Evolutionary conservation across 2,797 vertebrate genomes (phyloP).

Genomic region (Vespertilio murinus): DNA sequence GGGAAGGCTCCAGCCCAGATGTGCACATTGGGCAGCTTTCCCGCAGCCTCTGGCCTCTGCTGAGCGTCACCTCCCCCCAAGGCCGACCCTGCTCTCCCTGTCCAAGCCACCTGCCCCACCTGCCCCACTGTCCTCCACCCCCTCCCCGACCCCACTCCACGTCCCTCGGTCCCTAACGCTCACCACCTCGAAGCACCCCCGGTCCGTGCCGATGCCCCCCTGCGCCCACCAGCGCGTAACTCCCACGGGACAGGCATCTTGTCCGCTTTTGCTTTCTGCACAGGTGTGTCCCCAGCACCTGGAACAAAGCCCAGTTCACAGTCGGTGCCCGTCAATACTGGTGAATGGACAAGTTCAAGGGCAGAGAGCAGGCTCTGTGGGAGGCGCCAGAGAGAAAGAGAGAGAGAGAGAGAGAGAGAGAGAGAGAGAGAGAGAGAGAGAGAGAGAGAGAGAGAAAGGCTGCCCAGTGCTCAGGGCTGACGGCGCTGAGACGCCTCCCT

Average conservation of each 20-base stretch:
- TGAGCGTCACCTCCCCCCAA: fast-evolving
- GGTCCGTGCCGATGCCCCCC: fast-evolving
- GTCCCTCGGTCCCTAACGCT: fast-evolving
- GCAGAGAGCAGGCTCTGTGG: background rate
- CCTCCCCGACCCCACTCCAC: too few relatives aligned
- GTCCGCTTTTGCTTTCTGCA: background rate
- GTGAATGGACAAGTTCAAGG: background rate
- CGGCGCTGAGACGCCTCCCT: too few relatives aligned
- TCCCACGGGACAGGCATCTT: fast-evolving
- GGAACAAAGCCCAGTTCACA: background rate
- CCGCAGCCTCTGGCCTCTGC: background rate
- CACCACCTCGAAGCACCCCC: fast-evolving
- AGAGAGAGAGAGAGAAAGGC: background rate
- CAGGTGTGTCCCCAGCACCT: background rate
- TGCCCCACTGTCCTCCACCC: too few relatives aligned
- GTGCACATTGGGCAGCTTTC: background rate
- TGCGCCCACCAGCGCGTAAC: fast-evolving
- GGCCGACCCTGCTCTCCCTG: fast-evolving
- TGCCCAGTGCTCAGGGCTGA: fast-evolving
- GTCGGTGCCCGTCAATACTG: fast-evolving
- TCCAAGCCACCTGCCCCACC: background rate
- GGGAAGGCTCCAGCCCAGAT: fast-evolving
- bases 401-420: too few relatives aligned
- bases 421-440: too few relatives aligned
- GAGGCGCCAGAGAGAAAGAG: too few relatives aligned